A percentile compares a stretch with the other conserved stretches of the same genome.
Evolutionary conservation across 2,113 vertebrate species (phyloP).

Genomic region (Anoura caudifer): DNA sequence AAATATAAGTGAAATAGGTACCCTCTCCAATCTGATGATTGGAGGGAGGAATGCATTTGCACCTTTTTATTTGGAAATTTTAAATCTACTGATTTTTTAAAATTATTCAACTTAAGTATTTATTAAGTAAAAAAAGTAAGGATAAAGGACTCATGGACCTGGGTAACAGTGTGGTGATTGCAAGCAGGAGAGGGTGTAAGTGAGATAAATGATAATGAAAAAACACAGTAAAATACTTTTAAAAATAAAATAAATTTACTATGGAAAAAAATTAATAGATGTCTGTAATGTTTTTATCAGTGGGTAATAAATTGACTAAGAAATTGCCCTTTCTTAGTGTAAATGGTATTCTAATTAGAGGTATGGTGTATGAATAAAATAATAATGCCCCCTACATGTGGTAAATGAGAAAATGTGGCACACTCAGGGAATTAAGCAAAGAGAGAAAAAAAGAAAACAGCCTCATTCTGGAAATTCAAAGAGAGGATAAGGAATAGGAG

Average conservation of each 20-base stretch:
- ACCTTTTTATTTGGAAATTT: not conserved
- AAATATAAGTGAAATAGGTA: not conserved
- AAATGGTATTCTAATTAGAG: not conserved
- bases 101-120: not conserved
- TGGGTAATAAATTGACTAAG: not conserved
- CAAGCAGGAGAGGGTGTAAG: too few species aligned
- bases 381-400: not conserved
- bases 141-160: too few species aligned
- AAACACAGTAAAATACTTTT: too few species aligned
- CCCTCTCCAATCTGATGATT: fast-evolving
- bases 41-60: not conserved
- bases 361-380: not conserved
- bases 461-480: not conserved
- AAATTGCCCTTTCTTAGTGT: not conserved
- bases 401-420: not conserved
- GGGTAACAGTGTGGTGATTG: too few species aligned
- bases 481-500: not conserved
- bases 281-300: not conserved
- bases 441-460: not conserved
- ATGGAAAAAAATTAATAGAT: not conserved
- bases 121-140: not conserved
- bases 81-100: not conserved
- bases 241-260: too few species aligned
- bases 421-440: not conserved
- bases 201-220: too few species aligned